phyloP scores from a whole-genome alignment of 2,888 invertebrate genomes.

The Caenorhabditis sp. region DNA sequence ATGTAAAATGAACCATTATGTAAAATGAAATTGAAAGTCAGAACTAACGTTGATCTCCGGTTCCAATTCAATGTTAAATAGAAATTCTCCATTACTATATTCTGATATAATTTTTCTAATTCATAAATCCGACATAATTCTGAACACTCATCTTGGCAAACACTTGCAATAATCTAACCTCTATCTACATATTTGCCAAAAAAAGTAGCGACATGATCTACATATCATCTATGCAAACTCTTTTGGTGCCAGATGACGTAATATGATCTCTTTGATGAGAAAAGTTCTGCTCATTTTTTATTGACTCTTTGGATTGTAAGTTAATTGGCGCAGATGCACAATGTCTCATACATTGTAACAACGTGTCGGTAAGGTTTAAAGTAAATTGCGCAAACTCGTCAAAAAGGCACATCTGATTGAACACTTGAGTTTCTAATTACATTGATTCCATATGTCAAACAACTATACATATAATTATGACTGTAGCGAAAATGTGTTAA shows the following conservation, averaged over 20 bases:
- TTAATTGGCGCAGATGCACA: not conserved
- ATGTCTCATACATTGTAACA: not conserved
- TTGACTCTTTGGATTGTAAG: not conserved
- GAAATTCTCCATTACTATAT: too few relatives aligned
- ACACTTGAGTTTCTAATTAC: not conserved
- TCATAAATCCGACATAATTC: too few relatives aligned
- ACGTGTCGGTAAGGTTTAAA: not conserved
- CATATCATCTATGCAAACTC: not conserved
- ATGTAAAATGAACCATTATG: too few relatives aligned
- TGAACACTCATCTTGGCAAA: not conserved
- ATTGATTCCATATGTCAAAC: not conserved
- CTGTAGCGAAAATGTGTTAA: not conserved
- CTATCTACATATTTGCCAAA: not conserved
- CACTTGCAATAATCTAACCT: not conserved
- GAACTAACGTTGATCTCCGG: too few relatives aligned
- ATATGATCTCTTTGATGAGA: not conserved
- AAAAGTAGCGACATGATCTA: not conserved
- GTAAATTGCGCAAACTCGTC: not conserved
- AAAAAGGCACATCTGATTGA: not conserved
- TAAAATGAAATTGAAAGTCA: too few relatives aligned
- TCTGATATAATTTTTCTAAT: too few relatives aligned
- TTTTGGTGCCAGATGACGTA: not conserved
- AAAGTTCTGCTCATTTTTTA: not conserved
- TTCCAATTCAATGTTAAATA: too few relatives aligned
- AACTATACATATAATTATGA: not conserved